Base-by-base conservation (phyloP, 2,888 invertebrate genomes). In the Phaonia tiefii region DNA sequence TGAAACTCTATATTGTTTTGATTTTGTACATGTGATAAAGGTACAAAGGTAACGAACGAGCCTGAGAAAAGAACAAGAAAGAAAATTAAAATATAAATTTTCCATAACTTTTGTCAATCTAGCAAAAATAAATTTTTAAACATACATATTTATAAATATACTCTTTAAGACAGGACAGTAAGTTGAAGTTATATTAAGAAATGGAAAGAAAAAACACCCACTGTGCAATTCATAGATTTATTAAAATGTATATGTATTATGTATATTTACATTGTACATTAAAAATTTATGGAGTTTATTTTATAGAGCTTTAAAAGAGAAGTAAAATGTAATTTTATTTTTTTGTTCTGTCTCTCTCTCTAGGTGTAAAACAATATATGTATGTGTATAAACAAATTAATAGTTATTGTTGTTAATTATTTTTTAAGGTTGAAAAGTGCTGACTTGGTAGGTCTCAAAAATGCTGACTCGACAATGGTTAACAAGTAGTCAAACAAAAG, bases 11-110 rank as follows among this genome's bases (percentile, higher is more conserved):
- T 25, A 7, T 20, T 63, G 20, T 58, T 49, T 44, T 75, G 10
- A 25, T 15, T 46, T 63, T 75, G 84, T 83, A 71, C 83, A 75
- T 79, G 80, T 82, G 83, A 83, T 83, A 83, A 83, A 83, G 83
- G 83, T 84, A 82, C 82, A 84, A 84, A 71, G 78, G n/a, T 31
- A 17, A 26, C 17, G 7, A 60, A 82, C 80, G 82, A 25, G 5
- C 49, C 51, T 44, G 25, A 49, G n/a, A 70, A 39, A 70, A 49
- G 25, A 76, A 65, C 22, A 56, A 49, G 20, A 25, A 49, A 44
- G 13, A 67, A 49, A 20, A 60, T 26, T 25, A 13, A 65, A 54
- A 54, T 1, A 25, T n/a, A 39, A n/a, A 63, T 67, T 71, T 66
- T 72, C 49, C 60, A 67, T 44, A 44, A 13, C 31, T 31, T 31